Percentiles rank a stretch among this genome's conserved stretches.
phyloP scores from a whole-genome alignment of 2,888 invertebrate genomes.

The Limnephilus auricula region DNA sequence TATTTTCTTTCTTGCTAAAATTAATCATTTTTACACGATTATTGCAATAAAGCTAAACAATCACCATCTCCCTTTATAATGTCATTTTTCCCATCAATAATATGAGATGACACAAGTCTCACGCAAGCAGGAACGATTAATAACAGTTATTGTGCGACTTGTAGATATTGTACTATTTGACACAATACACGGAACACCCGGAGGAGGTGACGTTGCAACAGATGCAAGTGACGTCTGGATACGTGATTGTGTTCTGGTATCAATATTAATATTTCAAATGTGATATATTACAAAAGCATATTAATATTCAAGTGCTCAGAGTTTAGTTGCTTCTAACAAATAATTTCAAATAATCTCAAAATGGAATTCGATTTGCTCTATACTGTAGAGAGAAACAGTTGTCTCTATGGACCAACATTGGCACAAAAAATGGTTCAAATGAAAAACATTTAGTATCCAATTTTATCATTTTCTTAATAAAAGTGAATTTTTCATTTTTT shows the following conservation, averaged over 20 bases:
- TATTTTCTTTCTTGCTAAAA: not conserved
- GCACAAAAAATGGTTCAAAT: too few relatives aligned
- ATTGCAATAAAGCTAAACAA: not conserved
- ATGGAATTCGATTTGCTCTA: not conserved
- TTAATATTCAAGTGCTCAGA: not conserved
- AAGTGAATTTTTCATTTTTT: too few relatives aligned
- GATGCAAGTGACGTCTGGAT: constrained; percentile 9
- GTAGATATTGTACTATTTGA: not conserved
- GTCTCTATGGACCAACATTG: too few relatives aligned
- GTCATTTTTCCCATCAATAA: not conserved
- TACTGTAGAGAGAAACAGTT: too few relatives aligned
- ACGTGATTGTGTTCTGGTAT: not conserved
- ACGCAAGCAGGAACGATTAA: not conserved
- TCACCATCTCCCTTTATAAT: not conserved
- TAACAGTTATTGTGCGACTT: not conserved
- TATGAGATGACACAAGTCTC: not conserved
- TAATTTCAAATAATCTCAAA: not conserved
- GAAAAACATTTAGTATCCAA: too few relatives aligned
- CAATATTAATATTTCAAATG: not conserved
- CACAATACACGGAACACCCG: not conserved
- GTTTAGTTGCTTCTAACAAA: not conserved
- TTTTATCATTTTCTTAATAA: too few relatives aligned
- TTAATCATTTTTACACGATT: not conserved
- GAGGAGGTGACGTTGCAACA: constrained; percentile 3
- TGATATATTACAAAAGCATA: not conserved